Evolutionary conservation across 2,113 vertebrate species (phyloP).

Genomic region (Nymphicus hollandicus): DNA sequence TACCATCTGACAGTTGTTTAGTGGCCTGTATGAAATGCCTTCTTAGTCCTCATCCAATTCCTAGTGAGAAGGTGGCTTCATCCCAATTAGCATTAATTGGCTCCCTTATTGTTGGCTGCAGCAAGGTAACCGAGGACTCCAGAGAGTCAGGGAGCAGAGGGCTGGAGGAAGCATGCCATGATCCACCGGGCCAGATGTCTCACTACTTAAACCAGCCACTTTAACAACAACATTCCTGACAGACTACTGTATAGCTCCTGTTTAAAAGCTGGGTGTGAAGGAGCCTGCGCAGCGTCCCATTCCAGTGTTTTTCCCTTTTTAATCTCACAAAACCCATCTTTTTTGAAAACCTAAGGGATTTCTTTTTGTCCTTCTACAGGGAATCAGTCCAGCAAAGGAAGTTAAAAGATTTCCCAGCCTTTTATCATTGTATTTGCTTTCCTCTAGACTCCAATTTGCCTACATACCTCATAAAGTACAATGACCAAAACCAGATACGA

Average conservation of each 20-base stretch:
- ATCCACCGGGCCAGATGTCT: not conserved
- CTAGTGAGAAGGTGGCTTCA: not conserved
- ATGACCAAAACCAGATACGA: not conserved
- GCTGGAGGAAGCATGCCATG: not conserved
- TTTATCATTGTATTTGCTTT: not conserved
- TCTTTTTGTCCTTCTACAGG: not conserved
- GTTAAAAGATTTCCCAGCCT: not conserved
- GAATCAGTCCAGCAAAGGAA: not conserved
- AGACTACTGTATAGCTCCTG: not conserved
- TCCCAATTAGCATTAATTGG: conserved; percentile 33
- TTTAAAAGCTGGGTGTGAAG: not conserved
- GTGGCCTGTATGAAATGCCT: not conserved
- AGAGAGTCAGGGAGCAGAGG: not conserved
- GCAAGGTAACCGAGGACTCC: not conserved
- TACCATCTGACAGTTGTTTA: conserved; percentile 29
- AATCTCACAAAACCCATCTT: not conserved
- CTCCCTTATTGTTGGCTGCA: not conserved
- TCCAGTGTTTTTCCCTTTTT: not conserved
- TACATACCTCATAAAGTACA: not conserved
- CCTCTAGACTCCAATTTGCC: not conserved
- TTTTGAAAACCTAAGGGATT: not conserved
- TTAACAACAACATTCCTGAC: not conserved
- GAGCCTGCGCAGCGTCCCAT: not conserved
- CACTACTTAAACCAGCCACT: not conserved
- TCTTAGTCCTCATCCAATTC: not conserved